Base-by-base conservation (phyloP, 2,888 invertebrate genomes). In the Cerceris rybyensis region DNA sequence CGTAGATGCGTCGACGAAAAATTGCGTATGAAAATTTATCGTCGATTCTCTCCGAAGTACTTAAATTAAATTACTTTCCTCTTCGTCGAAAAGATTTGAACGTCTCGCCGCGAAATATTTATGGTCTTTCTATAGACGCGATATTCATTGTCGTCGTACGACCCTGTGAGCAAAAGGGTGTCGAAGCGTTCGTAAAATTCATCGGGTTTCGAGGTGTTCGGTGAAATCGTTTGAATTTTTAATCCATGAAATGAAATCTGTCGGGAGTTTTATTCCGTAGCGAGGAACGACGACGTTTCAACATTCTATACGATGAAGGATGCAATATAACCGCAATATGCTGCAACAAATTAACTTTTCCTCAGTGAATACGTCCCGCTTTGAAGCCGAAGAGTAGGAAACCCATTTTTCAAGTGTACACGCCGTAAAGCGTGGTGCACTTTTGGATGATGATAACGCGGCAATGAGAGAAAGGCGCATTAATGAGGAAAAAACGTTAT, bases 211-310 rank as follows among this genome's bases (percentile, higher is more conserved):
- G 65, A 28, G 28, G 28, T 28, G 49, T 16, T 13, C 42, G 28
- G 50, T 57, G 58, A 70, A 78, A 65, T 73, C 66, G 69, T 65
- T 54, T 70, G 67, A 77, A 70, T 81, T 81, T 81, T 81, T 73
- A 52, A 81, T 70, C 57, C 67, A 49, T 69, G 61, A 76, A 81
- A 81, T 81, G 70, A 73, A 73, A 70, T 69, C 60, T 61, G 42
- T 43, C 65, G 55, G 28, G 63, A 49, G 71, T 52, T 70, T 64
- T 59, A 52, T 52, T 39, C 28, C n/a, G 17, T 39, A 50, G 39
- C 52, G 16, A 41, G 7, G 41, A 43, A n/a, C n/a, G n/a, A n/a
- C n/a, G n/a, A n/a, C n/a, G n/a, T n/a, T n/a, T n/a, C n/a, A 43
- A 5, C 60, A 9, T 52, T n/a, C 43, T 46, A 28, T 8, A 49